Evolutionary conservation across 2,888 invertebrate species (phyloP), one percentile per base, ranked within the genome.

Genomic region (Phragmatobia fuliginosa): DNA sequence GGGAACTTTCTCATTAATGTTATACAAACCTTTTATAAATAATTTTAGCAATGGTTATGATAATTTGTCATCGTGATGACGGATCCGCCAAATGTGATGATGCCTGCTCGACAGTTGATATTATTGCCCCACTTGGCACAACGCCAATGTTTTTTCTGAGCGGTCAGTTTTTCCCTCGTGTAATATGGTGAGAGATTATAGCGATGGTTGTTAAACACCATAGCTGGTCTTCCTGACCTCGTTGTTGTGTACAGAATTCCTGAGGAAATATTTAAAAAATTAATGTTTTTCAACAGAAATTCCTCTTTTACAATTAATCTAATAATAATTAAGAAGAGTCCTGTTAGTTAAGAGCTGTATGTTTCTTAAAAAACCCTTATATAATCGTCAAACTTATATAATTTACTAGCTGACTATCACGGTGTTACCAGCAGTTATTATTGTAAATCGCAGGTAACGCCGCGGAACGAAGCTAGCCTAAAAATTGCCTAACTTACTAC

Each of bases 131-230:
- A 68, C 31, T 68, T 68, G 31, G 28, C 33, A 36, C 68, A 68
- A 11, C 68, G 41, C 63, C 64, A 68, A 21, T 68, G 64, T 32
- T 64, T 68, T 28, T 60, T 66, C 58, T 66, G 45, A 4, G 59
- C 45, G 21, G n/a, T 59, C n/a, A 28, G 32, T 32, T 45, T 68
- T 1, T 25, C 45, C 28, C 31, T 59, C 7, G 45, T 64, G 49
- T 68, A 68, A 45, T 68, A 68, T 25, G 63, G 68, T 18, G 68
- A 63, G 1, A 68, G 68, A 14, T 68, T 68, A 8, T 68, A 68
- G 16, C 68, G 58, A 31, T 64, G 25, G 33, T 68, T 68, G 6
- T 64, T 45, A n/a, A 59, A 64, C 31, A 68, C 10, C 33, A 68
- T 33, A 4, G 64, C 68, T 16, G 68, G 68, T 6, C 68, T 58